Conservation (phyloP, 2,113 vertebrate genomes). For the Caretta caretta region DNA sequence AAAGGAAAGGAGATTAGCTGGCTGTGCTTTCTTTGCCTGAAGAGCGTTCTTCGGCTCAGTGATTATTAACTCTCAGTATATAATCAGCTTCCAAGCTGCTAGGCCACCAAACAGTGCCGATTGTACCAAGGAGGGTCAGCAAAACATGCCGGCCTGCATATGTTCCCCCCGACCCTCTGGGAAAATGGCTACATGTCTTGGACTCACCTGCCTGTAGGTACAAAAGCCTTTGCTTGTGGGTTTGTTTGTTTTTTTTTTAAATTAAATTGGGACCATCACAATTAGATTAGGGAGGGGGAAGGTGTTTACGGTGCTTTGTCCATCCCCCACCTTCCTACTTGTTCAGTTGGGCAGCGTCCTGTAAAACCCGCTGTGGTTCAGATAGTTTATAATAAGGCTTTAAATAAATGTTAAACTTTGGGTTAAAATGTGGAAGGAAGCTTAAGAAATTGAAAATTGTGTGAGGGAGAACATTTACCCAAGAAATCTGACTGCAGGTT, state of each 20-base stretch:
- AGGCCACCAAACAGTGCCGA: fast-evolving
- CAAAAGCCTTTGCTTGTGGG: neutral
- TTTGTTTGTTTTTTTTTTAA: neutral
- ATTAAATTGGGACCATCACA: neutral
- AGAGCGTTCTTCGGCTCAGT: neutral
- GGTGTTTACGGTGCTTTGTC: neutral
- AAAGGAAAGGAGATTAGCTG: conserved; percentile 52
- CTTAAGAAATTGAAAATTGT: neutral
- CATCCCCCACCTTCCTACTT: neutral
- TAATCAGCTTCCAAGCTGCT: neutral
- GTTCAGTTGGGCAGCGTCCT: neutral
- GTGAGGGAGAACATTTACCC: neutral
- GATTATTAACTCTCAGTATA: conserved; percentile 34
- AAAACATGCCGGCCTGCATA: conserved; percentile 45
- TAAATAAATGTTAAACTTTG: neutral
- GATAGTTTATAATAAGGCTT: neutral
- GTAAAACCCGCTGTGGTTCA: too few species aligned
- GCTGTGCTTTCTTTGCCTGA: neutral
- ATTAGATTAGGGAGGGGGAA: fast-evolving
- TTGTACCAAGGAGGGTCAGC: neutral
- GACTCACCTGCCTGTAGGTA: conserved; percentile 66
- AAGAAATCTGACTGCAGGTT: neutral
- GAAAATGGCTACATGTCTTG: neutral
- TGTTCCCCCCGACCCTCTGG: neutral
- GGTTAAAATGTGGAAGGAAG: neutral